phyloP scores from a whole-genome alignment of 2,113 vertebrate genomes.

The Reinhardtius hippoglossoides region DNA sequence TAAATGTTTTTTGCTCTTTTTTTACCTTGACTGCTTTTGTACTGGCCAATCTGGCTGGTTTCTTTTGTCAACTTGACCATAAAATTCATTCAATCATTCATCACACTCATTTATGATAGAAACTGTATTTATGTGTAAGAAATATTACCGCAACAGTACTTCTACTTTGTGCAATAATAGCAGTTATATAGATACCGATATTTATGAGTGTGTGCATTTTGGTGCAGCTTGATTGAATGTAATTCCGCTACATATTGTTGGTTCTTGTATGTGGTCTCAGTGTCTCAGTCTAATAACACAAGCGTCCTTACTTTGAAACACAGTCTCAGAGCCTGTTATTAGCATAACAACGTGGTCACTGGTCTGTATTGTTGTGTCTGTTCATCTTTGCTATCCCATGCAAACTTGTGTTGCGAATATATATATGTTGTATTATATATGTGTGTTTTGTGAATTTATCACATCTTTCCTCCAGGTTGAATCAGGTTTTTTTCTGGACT shows the following conservation, averaged over 20 bases:
- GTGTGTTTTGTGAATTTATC: not conserved
- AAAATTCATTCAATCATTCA: not conserved
- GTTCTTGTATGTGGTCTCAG: not conserved
- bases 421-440: not conserved
- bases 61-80: not conserved
- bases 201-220: too few relatives aligned
- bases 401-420: not conserved
- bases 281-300: not conserved
- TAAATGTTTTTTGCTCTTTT: too few relatives aligned
- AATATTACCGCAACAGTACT: constrained; percentile 25
- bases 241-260: not conserved
- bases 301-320: not conserved
- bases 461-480: constrained; percentile 85
- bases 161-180: not conserved
- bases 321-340: not conserved
- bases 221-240: not conserved
- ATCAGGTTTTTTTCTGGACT: constrained; percentile 97
- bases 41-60: not conserved
- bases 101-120: not conserved
- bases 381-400: constrained; percentile 4
- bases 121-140: not conserved
- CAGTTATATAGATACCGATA: not conserved
- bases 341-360: constrained; percentile 24
- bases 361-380: constrained; percentile 10
- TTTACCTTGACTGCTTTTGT: not conserved